Conservation (phyloP, 2,888 invertebrate genomes). For the Rhorus exstirpatorius region DNA sequence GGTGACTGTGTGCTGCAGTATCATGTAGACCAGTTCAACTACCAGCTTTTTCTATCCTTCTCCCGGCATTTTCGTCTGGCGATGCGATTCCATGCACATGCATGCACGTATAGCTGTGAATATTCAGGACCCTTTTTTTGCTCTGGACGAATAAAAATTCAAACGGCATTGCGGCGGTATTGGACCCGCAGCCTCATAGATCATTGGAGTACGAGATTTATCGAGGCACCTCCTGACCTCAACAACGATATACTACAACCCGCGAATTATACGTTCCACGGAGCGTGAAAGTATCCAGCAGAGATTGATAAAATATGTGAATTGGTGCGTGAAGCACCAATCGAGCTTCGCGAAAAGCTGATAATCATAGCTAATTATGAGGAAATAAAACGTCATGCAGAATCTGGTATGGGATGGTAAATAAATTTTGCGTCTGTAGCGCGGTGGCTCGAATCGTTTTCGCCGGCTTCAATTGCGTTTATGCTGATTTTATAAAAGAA, state of each 20-base stretch:
- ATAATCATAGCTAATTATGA: slow-evolving; percentile 30
- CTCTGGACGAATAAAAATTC: slow-evolving; percentile 54
- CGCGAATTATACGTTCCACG: slow-evolving; percentile 37
- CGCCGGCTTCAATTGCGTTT: no score
- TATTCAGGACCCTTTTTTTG: slow-evolving; percentile 43
- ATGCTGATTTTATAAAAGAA: no score
- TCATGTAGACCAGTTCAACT: slow-evolving; percentile 53
- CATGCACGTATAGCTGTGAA: slow-evolving; percentile 11
- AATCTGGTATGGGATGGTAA: no score
- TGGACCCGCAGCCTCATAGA: slow-evolving; percentile 34
- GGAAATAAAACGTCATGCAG: no score
- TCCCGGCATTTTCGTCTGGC: slow-evolving; percentile 12
- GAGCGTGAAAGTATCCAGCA: slow-evolving; percentile 23
- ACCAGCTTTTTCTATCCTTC: slow-evolving; percentile 57
- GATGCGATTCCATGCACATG: background rate
- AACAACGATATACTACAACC: slow-evolving; percentile 28
- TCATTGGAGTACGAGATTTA: slow-evolving; percentile 58
- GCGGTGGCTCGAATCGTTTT: no score
- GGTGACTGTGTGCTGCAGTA: slow-evolving; percentile 42
- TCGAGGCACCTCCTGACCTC: slow-evolving; percentile 40
- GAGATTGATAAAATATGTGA: slow-evolving; percentile 27
- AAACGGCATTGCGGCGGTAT: slow-evolving; percentile 25
- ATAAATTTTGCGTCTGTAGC: no score
- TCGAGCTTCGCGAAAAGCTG: slow-evolving; percentile 3
- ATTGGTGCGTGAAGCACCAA: background rate